Evolutionary conservation across 2,797 vertebrate species (phyloP), one percentile per base, ranked within the genome.

Genomic region (Mus spretus): DNA sequence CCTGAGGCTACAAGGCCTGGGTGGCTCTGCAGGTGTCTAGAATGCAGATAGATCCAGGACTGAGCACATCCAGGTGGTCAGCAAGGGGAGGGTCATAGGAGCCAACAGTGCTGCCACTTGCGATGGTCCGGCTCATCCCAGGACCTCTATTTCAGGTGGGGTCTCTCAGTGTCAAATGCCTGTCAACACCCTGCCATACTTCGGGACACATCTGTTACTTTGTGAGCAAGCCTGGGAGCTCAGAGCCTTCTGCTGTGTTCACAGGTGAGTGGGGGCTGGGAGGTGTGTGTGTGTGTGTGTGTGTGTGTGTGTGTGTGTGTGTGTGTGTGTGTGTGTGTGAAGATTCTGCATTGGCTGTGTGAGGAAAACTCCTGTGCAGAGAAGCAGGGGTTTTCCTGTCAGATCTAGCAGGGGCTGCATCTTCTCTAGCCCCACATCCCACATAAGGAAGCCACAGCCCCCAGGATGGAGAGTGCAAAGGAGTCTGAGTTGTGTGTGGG

Each of bases 181-280:
- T 99, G 94, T 99, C 98, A 15, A 99, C 99, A 0, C 99, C 99
- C 0, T 99, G 99, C 98, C 99, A 99, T 98, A 99, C 99, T 1
- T 99, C 99, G 0, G 99, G 99, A 92, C 99, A 99, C 98, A 99
- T 99, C 98, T 99, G 99, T 98, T 99, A 99, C 98, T 99, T 99
- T 83, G 99, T 99, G 98, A 99, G 99, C 50, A 99, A 99, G 98
- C 99, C 99, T 31, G 98, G 98, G 91, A 98, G 99, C 98, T 98
- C 99, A 0, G 99, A 99, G 97, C 99, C 99, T 0, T 99, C 99
- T 28, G 99, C 99, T 3, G 99, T 99, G 96, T 99, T 99, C 98
- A 99, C 99, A 97, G 99, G 99, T 99, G 98, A 98, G 99, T 98
- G 3, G 44, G n/a, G 55, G 3, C 3, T n/a, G 28, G 70, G 12